phyloP scores from a whole-genome alignment of 1,140 invertebrate genomes.

The Drosophila athabasca region DNA sequence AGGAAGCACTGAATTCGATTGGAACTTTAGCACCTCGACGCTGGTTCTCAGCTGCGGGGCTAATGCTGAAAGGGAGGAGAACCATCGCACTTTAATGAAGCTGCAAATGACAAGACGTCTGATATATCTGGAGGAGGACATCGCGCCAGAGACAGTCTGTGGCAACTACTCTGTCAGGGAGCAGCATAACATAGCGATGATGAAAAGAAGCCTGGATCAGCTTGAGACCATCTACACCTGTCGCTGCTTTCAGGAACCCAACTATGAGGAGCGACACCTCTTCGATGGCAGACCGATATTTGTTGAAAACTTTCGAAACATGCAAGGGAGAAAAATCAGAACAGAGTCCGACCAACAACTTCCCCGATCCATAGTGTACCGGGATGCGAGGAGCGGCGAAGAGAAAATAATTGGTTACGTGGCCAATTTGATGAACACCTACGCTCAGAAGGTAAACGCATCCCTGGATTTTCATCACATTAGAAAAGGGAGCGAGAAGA shows the following conservation, averaged over 20 bases:
- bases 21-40: slow-evolving; percentile 38
- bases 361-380: slow-evolving; percentile 52
- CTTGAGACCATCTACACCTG: slow-evolving; percentile 38
- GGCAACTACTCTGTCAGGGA: slow-evolving; percentile 31
- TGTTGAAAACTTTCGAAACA: slow-evolving; percentile 58
- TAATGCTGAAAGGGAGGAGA: slow-evolving; percentile 33
- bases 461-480: slow-evolving; percentile 23
- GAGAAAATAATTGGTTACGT: slow-evolving; percentile 49
- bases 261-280: slow-evolving; percentile 11
- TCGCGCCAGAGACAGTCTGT: slow-evolving; percentile 16
- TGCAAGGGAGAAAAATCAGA: slow-evolving; percentile 31
- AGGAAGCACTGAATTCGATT: slow-evolving; percentile 40
- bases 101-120: slow-evolving; percentile 46
- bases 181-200: slow-evolving; percentile 57
- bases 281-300: slow-evolving; percentile 24
- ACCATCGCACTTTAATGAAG: slow-evolving; percentile 14
- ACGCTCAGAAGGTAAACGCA: slow-evolving; percentile 51
- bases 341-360: slow-evolving; percentile 30
- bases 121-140: slow-evolving; percentile 5
- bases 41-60: slow-evolving; percentile 40
- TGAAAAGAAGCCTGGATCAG: slow-evolving; percentile 15
- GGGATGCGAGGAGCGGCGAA: slow-evolving; percentile 5
- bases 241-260: slow-evolving; percentile 38
- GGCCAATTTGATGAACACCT: slow-evolving; percentile 35
- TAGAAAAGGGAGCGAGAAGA: background rate